Conservation (phyloP, 2,888 invertebrate species). For the Shargacucullia verbasci region DNA sequence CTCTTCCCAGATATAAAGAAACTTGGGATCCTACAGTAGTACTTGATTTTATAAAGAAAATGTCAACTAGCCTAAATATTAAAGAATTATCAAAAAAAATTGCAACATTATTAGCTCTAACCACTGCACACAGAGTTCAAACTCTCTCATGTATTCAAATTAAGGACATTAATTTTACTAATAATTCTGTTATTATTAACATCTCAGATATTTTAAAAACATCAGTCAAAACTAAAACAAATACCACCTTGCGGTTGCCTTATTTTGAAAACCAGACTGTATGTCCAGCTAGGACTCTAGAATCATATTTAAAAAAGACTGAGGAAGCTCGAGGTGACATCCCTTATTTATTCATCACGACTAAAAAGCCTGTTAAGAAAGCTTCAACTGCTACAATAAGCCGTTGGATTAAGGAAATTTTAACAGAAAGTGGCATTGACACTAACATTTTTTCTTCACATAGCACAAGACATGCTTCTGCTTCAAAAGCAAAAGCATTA, state of each 20-base stretch:
- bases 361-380: no score
- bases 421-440: no score
- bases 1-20: conserved; percentile 2
- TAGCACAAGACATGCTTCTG: no score
- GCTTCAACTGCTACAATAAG: no score
- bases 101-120: not conserved
- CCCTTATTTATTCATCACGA: no score
- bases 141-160: conserved; percentile 4
- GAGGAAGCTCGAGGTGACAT: no score
- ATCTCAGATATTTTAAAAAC: conserved; percentile 9
- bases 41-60: conserved; percentile 2
- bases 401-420: no score
- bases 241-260: not conserved
- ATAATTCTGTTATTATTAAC: conserved; percentile 5
- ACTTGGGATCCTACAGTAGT: conserved; percentile 7
- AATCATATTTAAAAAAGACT: not conserved
- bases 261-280: not conserved
- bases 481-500: no score
- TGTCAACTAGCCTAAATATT: not conserved
- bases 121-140: conserved; percentile 10
- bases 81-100: conserved; percentile 7
- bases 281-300: not conserved
- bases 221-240: not conserved
- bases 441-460: no score
- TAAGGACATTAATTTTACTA: not conserved